Conservation (phyloP, 2,888 invertebrate genomes). For the Aromia moschata region DNA sequence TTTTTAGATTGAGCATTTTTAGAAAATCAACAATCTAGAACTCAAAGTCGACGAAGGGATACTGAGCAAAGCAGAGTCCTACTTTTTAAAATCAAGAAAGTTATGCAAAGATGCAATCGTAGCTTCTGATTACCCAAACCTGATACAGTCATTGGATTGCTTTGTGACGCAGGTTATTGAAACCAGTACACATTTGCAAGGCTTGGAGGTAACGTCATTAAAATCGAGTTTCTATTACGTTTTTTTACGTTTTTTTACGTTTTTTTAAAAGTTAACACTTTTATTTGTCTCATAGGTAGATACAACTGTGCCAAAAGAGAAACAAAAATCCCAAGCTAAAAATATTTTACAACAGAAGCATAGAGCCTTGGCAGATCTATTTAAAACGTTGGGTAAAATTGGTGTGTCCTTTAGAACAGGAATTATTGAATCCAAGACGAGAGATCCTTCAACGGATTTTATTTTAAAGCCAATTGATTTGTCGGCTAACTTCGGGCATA, state of each 20-base stretch:
- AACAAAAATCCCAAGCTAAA: conserved; percentile 82
- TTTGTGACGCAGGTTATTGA: conserved; percentile 74
- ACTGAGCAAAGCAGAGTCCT: conserved; percentile 48
- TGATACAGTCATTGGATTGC: conserved; percentile 72
- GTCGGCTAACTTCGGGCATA: conserved; percentile 66
- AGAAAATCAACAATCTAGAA: conserved; percentile 31
- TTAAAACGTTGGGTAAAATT: conserved; percentile 77
- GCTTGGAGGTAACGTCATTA: conserved; percentile 70
- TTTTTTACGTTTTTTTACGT: conserved; percentile 2
- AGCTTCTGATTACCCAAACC: conserved; percentile 67
- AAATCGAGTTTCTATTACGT: conserved; percentile 1
- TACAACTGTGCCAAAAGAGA: conserved; percentile 69
- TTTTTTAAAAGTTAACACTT: too few species aligned
- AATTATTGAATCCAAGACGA: conserved; percentile 68
- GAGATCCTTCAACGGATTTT: conserved; percentile 69
- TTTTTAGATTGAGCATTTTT: not conserved
- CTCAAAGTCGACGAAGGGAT: conserved; percentile 28
- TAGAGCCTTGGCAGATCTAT: conserved; percentile 85
- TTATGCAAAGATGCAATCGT: conserved; percentile 73
- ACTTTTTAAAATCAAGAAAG: conserved; percentile 70
- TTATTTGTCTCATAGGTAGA: conserved; percentile 68
- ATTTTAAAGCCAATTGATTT: conserved; percentile 77
- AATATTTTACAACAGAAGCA: conserved; percentile 86
- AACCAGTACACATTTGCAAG: conserved; percentile 73
- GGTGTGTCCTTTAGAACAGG: conserved; percentile 88